Evolutionary conservation across 2,113 vertebrate species (phyloP).

Genomic region (Callionymus lyra): DNA sequence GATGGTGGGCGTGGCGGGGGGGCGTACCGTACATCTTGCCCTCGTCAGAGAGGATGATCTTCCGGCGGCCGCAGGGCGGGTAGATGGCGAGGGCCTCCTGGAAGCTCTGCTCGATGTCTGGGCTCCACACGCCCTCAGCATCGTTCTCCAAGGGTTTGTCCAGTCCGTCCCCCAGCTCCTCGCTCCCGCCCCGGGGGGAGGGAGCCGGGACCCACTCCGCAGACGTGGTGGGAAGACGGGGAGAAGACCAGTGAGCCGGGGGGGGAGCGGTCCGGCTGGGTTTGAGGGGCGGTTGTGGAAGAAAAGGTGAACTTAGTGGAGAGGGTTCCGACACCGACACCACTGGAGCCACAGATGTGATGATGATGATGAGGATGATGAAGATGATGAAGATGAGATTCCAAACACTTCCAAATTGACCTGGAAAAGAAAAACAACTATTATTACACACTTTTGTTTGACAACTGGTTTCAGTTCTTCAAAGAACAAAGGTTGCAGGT

Average conservation of each 20-base stretch:
- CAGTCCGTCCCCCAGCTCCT: conserved; percentile 77
- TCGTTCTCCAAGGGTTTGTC: conserved; percentile 97
- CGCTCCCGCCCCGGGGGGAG: conserved; percentile 87
- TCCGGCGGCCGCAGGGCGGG: conserved; percentile 77
- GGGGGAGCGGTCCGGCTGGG: conserved; percentile 4
- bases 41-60: conserved; percentile 83
- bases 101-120: conserved; percentile 98
- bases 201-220: conserved; percentile 78
- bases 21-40: conserved; percentile 93
- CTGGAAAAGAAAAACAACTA: too few relatives aligned
- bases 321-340: background rate
- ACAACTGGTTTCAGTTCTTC: too few relatives aligned
- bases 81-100: conserved; percentile 81
- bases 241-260: conserved; percentile 23
- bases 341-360: conserved; percentile 22
- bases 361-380: conserved; percentile 2
- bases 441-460: too few relatives aligned
- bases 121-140: conserved; percentile 95
- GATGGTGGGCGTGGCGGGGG: too few relatives aligned
- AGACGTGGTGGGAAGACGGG: conserved; percentile 65
- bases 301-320: background rate
- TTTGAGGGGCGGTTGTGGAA: conserved; percentile 1
- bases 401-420: too few relatives aligned
- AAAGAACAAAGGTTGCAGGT: too few relatives aligned
- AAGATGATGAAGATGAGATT: too few relatives aligned